Conservation (phyloP, 2,113 vertebrate species). For the Pterocles gutturalis region DNA sequence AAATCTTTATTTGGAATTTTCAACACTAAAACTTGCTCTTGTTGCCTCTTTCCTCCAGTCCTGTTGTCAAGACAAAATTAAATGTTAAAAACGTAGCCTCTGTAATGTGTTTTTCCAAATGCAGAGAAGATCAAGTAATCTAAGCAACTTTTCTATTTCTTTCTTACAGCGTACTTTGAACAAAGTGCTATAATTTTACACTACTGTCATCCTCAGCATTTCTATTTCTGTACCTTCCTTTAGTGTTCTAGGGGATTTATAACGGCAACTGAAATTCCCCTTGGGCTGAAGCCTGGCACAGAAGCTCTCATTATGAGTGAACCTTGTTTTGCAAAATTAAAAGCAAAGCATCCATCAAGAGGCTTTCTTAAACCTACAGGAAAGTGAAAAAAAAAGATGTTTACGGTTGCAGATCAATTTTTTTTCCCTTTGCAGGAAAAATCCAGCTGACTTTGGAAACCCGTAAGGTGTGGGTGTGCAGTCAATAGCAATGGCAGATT, state of each 20-base stretch:
- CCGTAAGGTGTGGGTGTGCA: not conserved
- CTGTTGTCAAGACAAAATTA: not conserved
- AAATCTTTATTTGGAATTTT: not conserved
- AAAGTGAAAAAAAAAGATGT: not conserved
- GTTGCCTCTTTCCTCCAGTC: not conserved
- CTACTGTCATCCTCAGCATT: conserved; percentile 24
- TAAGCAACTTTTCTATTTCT: not conserved
- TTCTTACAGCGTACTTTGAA: not conserved
- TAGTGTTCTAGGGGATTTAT: conserved; percentile 30
- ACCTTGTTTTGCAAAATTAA: conserved; percentile 55
- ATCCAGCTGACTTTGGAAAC: not conserved
- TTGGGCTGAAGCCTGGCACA: conserved; percentile 19
- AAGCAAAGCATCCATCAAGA: conserved; percentile 37
- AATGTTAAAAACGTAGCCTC: not conserved
- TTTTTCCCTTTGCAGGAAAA: not conserved
- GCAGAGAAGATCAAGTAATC: not conserved
- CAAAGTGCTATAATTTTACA: conserved; percentile 9
- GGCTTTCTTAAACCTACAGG: not conserved
- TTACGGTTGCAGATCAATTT: not conserved
- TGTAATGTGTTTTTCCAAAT: not conserved
- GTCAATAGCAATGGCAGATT: not conserved
- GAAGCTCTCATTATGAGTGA: not conserved
- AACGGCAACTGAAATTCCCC: conserved; percentile 8
- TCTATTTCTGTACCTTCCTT: conserved; percentile 43
- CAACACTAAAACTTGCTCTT: not conserved